Percentiles rank a stretch among this genome's conserved stretches.
Conservation (phyloP, 2,888 invertebrate genomes). For the Dicycla oo region DNA sequence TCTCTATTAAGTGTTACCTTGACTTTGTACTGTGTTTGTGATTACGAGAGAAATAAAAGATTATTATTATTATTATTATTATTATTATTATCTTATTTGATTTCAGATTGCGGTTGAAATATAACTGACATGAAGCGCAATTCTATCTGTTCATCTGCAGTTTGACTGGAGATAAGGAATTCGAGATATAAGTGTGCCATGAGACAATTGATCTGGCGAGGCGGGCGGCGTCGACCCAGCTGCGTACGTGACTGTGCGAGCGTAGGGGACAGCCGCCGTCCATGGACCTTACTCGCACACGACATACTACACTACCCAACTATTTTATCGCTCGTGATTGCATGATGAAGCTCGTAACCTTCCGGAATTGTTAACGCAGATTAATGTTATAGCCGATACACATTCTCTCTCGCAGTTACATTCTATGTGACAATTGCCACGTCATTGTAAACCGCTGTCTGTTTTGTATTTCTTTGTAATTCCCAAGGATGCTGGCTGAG, state of each 20-base stretch:
- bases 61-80: too few relatives aligned
- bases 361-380: constrained; percentile 38
- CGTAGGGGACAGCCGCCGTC: constrained; percentile 70
- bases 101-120: constrained; percentile 24
- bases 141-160: constrained; percentile 29
- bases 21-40: too few relatives aligned
- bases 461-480: constrained; percentile 39
- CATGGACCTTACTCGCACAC: constrained; percentile 72
- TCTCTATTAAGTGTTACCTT: too few relatives aligned
- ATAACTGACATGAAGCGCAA: constrained; percentile 20
- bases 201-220: constrained; percentile 60
- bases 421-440: constrained; percentile 23
- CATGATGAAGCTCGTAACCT: constrained; percentile 49
- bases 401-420: constrained; percentile 33
- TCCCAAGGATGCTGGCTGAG: constrained; percentile 40
- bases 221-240: constrained; percentile 65
- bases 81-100: constrained; percentile 33
- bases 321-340: constrained; percentile 63
- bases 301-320: constrained; percentile 49
- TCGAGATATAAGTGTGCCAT: constrained; percentile 44
- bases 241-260: constrained; percentile 82
- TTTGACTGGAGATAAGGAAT: constrained; percentile 40
- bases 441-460: constrained; percentile 26
- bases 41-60: too few relatives aligned
- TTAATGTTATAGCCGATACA: constrained; percentile 29